Evolutionary conservation across 2,888 invertebrate genomes (phyloP), one percentile per base, ranked within the genome.

Genomic region (Rhorus exstirpatorius): DNA sequence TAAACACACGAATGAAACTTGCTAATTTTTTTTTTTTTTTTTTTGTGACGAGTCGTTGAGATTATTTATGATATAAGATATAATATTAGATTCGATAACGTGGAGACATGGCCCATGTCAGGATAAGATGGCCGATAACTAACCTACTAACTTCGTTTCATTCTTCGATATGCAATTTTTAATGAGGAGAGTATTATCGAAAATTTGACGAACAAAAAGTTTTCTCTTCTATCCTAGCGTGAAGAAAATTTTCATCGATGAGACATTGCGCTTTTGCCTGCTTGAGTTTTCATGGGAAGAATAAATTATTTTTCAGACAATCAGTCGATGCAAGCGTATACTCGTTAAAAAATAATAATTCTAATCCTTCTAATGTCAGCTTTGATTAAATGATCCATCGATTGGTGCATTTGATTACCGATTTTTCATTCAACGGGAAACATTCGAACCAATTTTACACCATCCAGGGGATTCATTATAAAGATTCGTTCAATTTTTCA

Each of bases 111-210:
- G 68, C 63, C 74, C 49, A 21, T 72, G 77, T 58, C 8, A 61
- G 72, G 51, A 68, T 17, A 74, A 81, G 51, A 63, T 74, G 77
- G 67, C 67, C 77, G 61, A 17, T 53, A 63, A 74, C 68, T 78
- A 63, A 31, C 65, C 58, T 78, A 68, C 24, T 49, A 70, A 61
- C 53, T 61, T 44, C 19, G 70, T 75, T 82, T 70, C 63, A 74
- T 78, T 63, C 26, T 67, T 78, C 74, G 78, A 70, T 74, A 82
- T 70, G 78, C 65, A 49, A 61, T 61, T 74, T 24, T 38, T 63
- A 26, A 17, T 70, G 68, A 68, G 46, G 53, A 51, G 6, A 63
- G 35, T 65, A 72, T 41, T 61, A 77, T 77, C 63, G 49, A 53
- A 24, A 65, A 60, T 44, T 65, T 10, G 44, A 61, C 46, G 35